Evolutionary conservation across 2,888 invertebrate species (phyloP), one percentile per base, ranked within the genome.

Genomic region (Heterodera filipjevi): DNA sequence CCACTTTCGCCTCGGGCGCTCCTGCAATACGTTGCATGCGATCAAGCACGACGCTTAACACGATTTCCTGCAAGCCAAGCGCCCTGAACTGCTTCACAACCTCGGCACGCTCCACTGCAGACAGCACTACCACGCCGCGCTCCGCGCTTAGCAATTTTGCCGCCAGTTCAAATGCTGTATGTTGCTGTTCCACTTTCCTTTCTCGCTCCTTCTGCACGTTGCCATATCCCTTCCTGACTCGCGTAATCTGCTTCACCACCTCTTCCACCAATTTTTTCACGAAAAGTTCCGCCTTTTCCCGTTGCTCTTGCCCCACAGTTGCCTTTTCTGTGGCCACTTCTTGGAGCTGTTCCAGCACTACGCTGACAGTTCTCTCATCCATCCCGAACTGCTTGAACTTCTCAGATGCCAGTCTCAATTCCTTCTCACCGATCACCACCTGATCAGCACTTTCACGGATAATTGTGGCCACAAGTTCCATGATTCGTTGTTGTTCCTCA

Each of bases 171-270:
- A 49, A 49, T 19, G 49, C 49, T 22, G 16, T 49, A 3, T 8
- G 10, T 49, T 49, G 49, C 16, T 49, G 14, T 19, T 12, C 49
- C 22, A 14, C 8, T 19, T 49, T 49, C 22, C 19, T 49, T 59
- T 77, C 66, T 32, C 70, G 35, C 66, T 75, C 75, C 22, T 30
- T 22, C 59, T 49, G 59, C 33, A 66, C 76, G 71, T 76, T 76
- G 44, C 66, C 64, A 27, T 76, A 76, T 16, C 76, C 76, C 32
- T 70, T 66, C 30, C 76, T 12, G 27, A 76, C 14, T n/a, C 76
- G 27, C 3, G 75, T 32, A 30, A 49, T 39, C 32, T 72, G 53
- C 22, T 49, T 49, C 49, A 49, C 66, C 49, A 49, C 66, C 66
- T 66, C 66, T 8, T 66, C 66, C 22, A 66, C 3, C 66, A 32